phyloP scores from a whole-genome alignment of 1,140 invertebrate genomes.

The Drosophila orosa region DNA sequence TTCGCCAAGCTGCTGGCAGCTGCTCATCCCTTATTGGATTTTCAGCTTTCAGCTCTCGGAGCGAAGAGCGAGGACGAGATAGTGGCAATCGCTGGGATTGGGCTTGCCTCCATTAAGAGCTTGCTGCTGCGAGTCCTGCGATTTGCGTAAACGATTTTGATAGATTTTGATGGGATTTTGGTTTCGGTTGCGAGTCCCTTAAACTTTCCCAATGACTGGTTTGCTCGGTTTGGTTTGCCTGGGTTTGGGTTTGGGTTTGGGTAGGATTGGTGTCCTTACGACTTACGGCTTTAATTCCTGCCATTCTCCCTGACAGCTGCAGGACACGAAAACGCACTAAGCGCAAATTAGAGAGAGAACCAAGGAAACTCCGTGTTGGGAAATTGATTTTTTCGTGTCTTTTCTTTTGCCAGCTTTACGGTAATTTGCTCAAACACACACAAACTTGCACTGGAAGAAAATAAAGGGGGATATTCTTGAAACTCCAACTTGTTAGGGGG shows the following conservation, averaged over 20 bases:
- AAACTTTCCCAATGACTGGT: conserved; percentile 21
- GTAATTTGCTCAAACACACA: conserved; percentile 31
- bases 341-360: conserved; percentile 62
- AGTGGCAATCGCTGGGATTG: conserved; percentile 14
- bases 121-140: conserved; percentile 39
- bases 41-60: conserved; percentile 46
- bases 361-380: conserved; percentile 22
- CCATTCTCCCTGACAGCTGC: conserved; percentile 39
- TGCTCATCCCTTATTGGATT: conserved; percentile 72
- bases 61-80: conserved; percentile 42
- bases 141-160: conserved; percentile 82
- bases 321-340: conserved; percentile 78
- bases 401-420: conserved; percentile 59
- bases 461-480: rapidly evolving
- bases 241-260: neutral
- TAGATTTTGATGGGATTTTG: conserved; percentile 78
- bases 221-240: conserved; percentile 4
- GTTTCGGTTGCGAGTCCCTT: conserved; percentile 25
- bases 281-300: conserved; percentile 59
- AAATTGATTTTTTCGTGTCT: conserved; percentile 68
- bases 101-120: conserved; percentile 25
- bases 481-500: neutral
- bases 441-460: conserved; percentile 1
- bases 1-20: conserved; percentile 49
- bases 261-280: conserved; percentile 28